A percentile compares a stretch with the other conserved stretches of the same genome.
Conservation (phyloP, 2,888 invertebrate genomes). For the Melanchra persicariae region DNA sequence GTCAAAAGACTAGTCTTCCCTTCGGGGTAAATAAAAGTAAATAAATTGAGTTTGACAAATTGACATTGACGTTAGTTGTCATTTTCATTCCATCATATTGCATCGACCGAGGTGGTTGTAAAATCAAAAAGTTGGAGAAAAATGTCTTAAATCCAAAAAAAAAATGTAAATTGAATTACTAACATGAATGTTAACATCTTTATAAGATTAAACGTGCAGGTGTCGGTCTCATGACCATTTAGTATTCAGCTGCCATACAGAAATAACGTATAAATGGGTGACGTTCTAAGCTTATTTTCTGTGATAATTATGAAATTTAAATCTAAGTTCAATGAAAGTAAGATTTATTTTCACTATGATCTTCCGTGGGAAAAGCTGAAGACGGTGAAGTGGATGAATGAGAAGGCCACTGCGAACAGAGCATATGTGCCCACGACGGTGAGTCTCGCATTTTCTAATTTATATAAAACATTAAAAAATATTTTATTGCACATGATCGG, state of each 20-base stretch:
- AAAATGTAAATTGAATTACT: conserved; percentile 83
- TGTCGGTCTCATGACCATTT: conserved; percentile 85
- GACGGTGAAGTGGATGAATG: conserved; percentile 95
- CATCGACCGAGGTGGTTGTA: conserved; percentile 76
- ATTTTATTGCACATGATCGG: conserved; percentile 1
- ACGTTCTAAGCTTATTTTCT: conserved; percentile 89
- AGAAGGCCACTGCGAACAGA: conserved; percentile 93
- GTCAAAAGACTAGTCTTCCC: no score
- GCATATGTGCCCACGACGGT: conserved; percentile 96
- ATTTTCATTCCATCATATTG: conserved; percentile 71
- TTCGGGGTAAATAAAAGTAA: no score
- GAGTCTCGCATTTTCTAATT: conserved; percentile 64
- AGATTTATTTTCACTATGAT: conserved; percentile 86
- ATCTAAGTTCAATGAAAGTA: conserved; percentile 88
- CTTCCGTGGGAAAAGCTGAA: conserved; percentile 86
- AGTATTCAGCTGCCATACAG: conserved; percentile 73
- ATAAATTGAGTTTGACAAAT: no score
- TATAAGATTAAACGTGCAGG: conserved; percentile 75
- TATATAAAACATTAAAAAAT: conserved; percentile 32
- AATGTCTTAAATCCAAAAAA: conserved; percentile 67
- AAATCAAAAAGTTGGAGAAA: conserved; percentile 61
- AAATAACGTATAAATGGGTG: conserved; percentile 84
- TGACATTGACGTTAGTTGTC: conserved; percentile 41
- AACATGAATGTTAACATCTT: conserved; percentile 80
- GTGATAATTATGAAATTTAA: conserved; percentile 90